These are phyloP conservation scores for Clitarchus hookeri DNA, from an alignment of 2,888 invertebrate species.

Conservation along the genomic window DNA sequence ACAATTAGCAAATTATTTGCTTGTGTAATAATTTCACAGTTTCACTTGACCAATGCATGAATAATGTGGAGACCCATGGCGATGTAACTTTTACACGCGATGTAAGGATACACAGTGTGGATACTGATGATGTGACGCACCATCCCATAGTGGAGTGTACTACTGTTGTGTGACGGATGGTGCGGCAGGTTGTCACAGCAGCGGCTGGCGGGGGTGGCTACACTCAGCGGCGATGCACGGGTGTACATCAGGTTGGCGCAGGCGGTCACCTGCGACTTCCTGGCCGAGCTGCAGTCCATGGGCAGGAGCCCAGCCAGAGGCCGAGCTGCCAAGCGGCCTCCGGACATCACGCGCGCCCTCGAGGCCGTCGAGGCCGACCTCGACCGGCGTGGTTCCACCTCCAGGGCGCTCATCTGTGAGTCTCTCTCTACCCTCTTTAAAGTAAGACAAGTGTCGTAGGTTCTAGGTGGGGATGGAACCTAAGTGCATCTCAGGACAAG, in stretches of 20 bases:
- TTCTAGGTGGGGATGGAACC: too few species aligned
- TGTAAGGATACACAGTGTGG: too few species aligned
- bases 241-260: neutral
- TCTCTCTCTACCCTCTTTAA: neutral
- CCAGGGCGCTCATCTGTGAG: neutral
- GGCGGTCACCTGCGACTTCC: neutral
- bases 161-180: too few species aligned
- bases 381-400: neutral
- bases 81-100: too few species aligned
- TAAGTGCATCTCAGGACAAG: too few species aligned
- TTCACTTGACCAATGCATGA: too few species aligned
- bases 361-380: neutral
- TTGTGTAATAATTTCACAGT: too few species aligned
- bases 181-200: neutral
- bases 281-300: neutral
- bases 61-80: too few species aligned
- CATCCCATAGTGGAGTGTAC: too few species aligned
- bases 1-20: too few species aligned
- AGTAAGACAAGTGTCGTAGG: too few species aligned
- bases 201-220: neutral
- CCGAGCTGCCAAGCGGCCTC: neutral
- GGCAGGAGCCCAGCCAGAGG: neutral
- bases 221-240: neutral
- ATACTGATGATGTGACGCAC: too few species aligned
- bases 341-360: neutral